Conservation (phyloP, 2,113 vertebrate species). For the Cyphomyrus plagiostoma region DNA sequence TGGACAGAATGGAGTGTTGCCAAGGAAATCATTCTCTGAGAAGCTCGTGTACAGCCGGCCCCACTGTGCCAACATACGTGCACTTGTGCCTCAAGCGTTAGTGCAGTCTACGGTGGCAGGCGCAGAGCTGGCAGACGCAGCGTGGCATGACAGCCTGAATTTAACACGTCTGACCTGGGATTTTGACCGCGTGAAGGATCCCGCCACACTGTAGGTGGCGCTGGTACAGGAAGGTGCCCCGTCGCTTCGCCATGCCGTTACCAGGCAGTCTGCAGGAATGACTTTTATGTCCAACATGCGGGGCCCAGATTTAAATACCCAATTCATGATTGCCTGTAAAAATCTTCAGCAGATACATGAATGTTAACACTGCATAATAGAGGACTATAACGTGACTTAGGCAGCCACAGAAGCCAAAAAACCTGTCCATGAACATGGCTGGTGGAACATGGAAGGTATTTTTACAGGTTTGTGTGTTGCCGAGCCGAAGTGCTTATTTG, state of each 20-base stretch:
- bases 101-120: no score
- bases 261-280: not conserved
- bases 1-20: conserved; percentile 27
- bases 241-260: not conserved
- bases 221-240: not conserved
- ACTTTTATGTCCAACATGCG: not conserved
- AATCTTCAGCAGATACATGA: not conserved
- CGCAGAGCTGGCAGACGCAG: not conserved
- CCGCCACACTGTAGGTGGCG: not conserved
- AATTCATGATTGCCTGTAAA: not conserved
- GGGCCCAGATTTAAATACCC: not conserved
- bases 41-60: conserved; percentile 24
- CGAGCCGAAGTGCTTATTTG: not conserved
- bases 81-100: not conserved
- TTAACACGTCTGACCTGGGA: not conserved
- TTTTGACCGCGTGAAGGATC: not conserved
- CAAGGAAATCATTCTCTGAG: conserved; percentile 30
- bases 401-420: not conserved
- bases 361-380: not conserved
- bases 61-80: conserved; percentile 3
- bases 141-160: not conserved
- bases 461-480: not conserved
- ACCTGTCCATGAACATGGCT: not conserved
- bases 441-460: not conserved
- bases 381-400: not conserved